Percentiles rank a stretch among this genome's conserved stretches.
Evolutionary conservation across 2,888 invertebrate genomes (phyloP).

Genomic region (Lymantria dispar): DNA sequence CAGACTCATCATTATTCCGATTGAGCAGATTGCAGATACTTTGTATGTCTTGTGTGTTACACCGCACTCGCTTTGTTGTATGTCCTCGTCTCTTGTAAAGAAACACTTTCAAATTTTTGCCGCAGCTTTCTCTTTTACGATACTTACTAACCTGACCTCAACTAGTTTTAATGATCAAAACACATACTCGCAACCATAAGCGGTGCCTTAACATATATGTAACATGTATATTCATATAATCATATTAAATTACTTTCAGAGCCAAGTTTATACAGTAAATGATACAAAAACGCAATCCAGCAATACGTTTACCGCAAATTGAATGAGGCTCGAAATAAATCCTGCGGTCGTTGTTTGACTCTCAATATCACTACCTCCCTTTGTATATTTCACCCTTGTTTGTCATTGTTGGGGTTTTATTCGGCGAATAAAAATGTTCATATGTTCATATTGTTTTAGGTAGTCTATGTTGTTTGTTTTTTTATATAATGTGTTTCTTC

Average conservation of each 20-base stretch:
- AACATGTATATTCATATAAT: background rate
- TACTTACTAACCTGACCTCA: constrained; percentile 24
- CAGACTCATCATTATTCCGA: constrained; percentile 61
- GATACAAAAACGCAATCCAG: constrained; percentile 68
- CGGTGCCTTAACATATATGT: background rate
- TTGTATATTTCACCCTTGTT: constrained; percentile 68
- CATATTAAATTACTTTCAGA: background rate
- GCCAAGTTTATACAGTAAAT: constrained; percentile 45
- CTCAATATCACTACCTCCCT: constrained; percentile 60
- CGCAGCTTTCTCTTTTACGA: constrained; percentile 58
- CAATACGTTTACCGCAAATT: constrained; percentile 78
- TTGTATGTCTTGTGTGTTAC: constrained; percentile 62
- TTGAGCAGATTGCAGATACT: constrained; percentile 50
- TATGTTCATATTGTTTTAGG: constrained; percentile 37
- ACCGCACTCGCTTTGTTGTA: constrained; percentile 54
- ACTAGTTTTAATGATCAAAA: constrained; percentile 19
- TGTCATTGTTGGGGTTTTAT: constrained; percentile 61
- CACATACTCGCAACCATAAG: background rate
- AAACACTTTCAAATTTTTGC: constrained; percentile 64
- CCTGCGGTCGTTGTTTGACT: constrained; percentile 73
- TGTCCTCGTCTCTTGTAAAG: constrained; percentile 55
- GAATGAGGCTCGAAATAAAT: constrained; percentile 78
- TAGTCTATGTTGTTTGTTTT: constrained; percentile 6
- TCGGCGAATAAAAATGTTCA: constrained; percentile 51
- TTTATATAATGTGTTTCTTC: too few relatives aligned